Conservation (phyloP, 2,113 vertebrate species). For the Phodopus roborovskii region DNA sequence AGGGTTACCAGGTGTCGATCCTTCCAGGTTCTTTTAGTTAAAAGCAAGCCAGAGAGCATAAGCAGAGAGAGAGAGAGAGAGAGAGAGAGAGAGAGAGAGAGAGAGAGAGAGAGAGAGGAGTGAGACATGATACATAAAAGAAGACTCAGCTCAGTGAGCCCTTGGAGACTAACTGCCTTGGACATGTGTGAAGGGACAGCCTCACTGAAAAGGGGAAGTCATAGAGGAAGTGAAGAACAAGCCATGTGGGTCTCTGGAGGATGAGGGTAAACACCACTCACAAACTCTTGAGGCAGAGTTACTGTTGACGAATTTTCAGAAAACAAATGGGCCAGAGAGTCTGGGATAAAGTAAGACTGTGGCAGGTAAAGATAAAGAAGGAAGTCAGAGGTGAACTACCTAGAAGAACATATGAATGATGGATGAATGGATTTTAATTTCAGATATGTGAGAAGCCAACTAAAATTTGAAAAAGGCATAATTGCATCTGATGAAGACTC, state of each 20-base stretch:
- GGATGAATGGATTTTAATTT: background rate
- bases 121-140: background rate
- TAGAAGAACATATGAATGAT: background rate
- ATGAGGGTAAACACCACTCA: background rate
- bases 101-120: background rate
- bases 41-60: background rate
- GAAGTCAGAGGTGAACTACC: background rate
- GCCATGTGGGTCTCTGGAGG: accelerated
- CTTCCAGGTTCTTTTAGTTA: background rate
- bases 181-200: background rate
- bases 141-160: background rate
- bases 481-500: background rate
- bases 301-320: background rate
- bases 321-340: too few species aligned
- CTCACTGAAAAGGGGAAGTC: background rate
- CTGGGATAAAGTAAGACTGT: too few species aligned
- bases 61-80: background rate
- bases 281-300: background rate
- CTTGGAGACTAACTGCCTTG: background rate
- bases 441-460: background rate
- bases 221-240: background rate
- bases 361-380: background rate
- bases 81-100: too few species aligned
- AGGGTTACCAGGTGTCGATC: background rate
- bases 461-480: background rate